Conservation (phyloP, 2,113 vertebrate genomes). For the Ursus arctos region DNA sequence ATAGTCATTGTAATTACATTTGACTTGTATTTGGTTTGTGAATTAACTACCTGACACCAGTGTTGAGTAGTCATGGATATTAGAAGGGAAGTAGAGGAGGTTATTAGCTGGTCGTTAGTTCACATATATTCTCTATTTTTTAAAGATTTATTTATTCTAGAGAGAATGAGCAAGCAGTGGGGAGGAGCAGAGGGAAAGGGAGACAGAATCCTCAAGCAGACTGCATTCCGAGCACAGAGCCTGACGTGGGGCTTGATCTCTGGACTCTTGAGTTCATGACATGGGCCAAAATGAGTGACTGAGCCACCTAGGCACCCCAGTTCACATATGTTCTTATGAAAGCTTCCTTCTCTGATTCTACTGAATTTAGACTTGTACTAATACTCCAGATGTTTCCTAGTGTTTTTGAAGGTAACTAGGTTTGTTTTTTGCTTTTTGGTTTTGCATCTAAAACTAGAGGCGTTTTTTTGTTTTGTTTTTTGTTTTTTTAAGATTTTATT, state of each 20-base stretch:
- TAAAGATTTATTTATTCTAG: not conserved
- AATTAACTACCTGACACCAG: not conserved
- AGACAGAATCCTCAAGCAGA: not conserved
- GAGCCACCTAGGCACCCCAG: not conserved
- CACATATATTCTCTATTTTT: not conserved
- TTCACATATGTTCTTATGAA: conserved; percentile 4
- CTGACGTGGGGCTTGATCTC: not conserved
- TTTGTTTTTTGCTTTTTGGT: not conserved
- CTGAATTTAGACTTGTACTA: conserved; percentile 31
- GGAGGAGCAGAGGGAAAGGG: not conserved
- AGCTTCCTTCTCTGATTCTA: conserved; percentile 9
- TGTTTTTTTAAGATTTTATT: too few species aligned
- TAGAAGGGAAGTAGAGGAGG: not conserved
- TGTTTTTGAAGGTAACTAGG: not conserved
- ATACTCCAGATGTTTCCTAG: not conserved
- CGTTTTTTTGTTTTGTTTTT: too few species aligned
- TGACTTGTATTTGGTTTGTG: not conserved
- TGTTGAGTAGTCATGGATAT: not conserved
- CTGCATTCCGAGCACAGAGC: not conserved
- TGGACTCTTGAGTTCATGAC: not conserved
- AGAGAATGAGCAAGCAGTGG: not conserved
- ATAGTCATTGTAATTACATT: not conserved
- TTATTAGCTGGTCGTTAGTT: not conserved
- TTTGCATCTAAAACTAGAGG: not conserved
- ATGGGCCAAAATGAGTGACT: not conserved